A percentile compares a stretch with the other conserved stretches of the same genome.
These are phyloP conservation scores for Diadophis punctatus DNA, from an alignment of 2,113 vertebrate genomes.

Conservation along the genomic window DNA sequence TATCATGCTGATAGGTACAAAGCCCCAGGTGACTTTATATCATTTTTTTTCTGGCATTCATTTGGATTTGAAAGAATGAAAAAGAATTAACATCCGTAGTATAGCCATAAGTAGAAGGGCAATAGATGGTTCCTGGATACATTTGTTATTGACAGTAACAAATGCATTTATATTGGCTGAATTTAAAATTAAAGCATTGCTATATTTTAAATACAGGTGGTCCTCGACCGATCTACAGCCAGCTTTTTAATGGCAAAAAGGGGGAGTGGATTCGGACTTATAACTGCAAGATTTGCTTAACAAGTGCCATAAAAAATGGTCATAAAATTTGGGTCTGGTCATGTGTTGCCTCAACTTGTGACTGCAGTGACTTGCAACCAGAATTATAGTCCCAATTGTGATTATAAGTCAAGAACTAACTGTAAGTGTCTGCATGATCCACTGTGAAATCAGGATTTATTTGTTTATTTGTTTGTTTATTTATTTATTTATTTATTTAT, in stretches of 20 bases:
- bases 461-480: too few species aligned
- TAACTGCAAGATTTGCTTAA: neutral
- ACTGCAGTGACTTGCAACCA: too few species aligned
- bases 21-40: neutral
- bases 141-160: neutral
- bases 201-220: neutral
- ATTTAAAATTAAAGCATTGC: neutral
- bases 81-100: neutral
- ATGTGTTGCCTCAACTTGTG: too few species aligned
- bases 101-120: neutral
- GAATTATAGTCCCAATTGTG: too few species aligned
- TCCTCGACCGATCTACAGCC: too few species aligned
- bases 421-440: neutral
- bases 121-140: neutral
- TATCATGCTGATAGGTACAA: neutral
- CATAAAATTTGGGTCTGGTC: too few species aligned
- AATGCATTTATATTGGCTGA: neutral
- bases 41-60: neutral
- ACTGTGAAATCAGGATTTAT: neutral
- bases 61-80: neutral
- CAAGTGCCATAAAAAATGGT: too few species aligned
- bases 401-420: too few species aligned
- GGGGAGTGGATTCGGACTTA: neutral
- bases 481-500: too few species aligned
- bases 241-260: neutral